Evolutionary conservation across 53 echinoderm and acorn worm species (phyloP).

Genomic region (Holothuria scabra): DNA sequence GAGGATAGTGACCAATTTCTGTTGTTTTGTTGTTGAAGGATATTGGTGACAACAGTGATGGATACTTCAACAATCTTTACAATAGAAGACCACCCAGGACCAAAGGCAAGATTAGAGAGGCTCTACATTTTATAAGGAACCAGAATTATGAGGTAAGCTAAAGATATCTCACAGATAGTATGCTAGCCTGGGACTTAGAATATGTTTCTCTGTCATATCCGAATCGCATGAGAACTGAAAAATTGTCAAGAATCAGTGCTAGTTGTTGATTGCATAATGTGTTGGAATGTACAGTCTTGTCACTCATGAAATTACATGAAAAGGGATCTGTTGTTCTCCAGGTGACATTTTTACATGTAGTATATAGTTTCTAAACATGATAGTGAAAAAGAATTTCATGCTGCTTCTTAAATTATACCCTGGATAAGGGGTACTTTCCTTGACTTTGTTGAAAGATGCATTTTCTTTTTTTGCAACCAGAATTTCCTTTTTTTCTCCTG

Average conservation of each 20-base stretch:
- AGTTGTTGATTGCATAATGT: not conserved
- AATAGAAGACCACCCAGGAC: conserved; percentile 89
- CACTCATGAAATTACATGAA: too few species aligned
- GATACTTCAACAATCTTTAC: conserved; percentile 68
- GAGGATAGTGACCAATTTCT: not conserved
- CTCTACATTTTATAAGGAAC: conserved; percentile 96
- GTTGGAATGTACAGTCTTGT: too few species aligned
- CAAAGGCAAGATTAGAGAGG: conserved; percentile 93
- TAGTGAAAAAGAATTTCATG: too few species aligned
- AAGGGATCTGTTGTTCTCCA: too few species aligned
- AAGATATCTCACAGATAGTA: not conserved
- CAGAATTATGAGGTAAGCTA: conserved; percentile 91
- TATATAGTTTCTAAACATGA: too few species aligned
- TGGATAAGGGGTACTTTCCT: too few species aligned
- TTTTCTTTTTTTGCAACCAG: too few species aligned
- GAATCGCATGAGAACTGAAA: not conserved
- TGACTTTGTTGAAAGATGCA: too few species aligned
- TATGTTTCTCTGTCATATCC: not conserved
- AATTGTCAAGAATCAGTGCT: not conserved
- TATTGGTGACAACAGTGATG: conserved; percentile 84
- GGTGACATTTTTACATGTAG: too few species aligned
- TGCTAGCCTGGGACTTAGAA: too few species aligned
- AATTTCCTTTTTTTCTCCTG: too few species aligned
- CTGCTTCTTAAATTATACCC: too few species aligned
- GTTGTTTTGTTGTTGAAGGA: conserved; percentile 59